Percentiles rank a stretch among this genome's conserved stretches.
Evolutionary conservation across 1,140 invertebrate species (phyloP).

Genomic region (Galendromus occidentalis): DNA sequence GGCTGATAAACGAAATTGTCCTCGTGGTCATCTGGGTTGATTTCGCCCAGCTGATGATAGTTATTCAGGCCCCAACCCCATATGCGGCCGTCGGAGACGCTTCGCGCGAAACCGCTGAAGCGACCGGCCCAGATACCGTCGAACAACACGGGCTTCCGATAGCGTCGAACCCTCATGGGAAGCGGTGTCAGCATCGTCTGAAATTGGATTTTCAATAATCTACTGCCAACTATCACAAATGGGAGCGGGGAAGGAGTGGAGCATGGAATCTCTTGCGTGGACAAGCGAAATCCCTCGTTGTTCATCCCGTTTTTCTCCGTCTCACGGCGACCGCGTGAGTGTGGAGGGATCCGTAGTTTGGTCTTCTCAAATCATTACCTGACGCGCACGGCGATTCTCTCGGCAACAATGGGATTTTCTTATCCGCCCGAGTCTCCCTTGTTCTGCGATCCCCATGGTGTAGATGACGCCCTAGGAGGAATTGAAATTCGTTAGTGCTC

Average conservation of each 20-base stretch:
- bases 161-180: background rate
- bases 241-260: no score
- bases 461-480: constrained; percentile 42
- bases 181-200: constrained; percentile 11
- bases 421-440: constrained; percentile 67
- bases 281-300: background rate
- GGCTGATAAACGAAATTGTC: constrained; percentile 30
- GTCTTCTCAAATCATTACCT: no score
- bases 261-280: background rate
- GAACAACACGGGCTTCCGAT: constrained; percentile 29
- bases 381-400: background rate
- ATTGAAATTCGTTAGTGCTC: background rate
- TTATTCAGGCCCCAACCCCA: constrained; percentile 82
- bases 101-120: constrained; percentile 56
- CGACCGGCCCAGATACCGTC: constrained; percentile 63
- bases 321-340: no score
- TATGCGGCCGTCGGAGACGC: constrained; percentile 41
- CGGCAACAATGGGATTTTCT: constrained; percentile 38
- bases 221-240: no score
- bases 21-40: background rate
- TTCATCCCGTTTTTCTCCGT: background rate
- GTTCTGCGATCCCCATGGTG: constrained; percentile 74
- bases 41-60: constrained; percentile 61
- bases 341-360: no score
- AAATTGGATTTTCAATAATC: no score